A percentile compares a stretch with the other conserved stretches of the same genome.
Evolutionary conservation across 2,797 vertebrate genomes (phyloP).

Genomic region (Onychomys torridus): DNA sequence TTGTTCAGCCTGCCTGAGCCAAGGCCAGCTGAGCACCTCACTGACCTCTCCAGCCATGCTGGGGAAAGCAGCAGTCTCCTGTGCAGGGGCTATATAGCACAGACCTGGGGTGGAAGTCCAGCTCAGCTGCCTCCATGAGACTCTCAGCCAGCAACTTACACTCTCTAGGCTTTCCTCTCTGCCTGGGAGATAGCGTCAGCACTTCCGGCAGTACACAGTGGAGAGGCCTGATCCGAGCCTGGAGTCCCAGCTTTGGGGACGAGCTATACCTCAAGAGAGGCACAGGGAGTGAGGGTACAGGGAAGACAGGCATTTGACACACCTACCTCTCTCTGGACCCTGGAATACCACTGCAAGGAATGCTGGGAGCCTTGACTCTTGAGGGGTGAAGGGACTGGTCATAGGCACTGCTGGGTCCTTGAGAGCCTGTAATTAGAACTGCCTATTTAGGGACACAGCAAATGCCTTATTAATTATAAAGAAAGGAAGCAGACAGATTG

Average conservation of each 20-base stretch:
- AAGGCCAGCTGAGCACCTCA: neutral
- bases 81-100: neutral
- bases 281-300: neutral
- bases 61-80: fast-evolving
- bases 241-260: neutral
- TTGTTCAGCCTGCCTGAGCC: neutral
- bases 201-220: neutral
- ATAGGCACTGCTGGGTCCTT: slow-evolving; percentile 82
- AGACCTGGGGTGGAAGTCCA: neutral
- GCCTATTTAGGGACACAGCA: slow-evolving; percentile 88
- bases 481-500: slow-evolving; percentile 85
- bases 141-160: neutral
- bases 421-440: slow-evolving; percentile 86
- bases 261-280: neutral
- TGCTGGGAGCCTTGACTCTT: neutral
- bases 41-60: neutral
- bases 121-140: neutral
- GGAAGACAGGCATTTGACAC: neutral
- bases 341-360: neutral
- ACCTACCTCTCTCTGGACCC: neutral
- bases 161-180: neutral
- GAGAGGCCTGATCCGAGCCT: neutral
- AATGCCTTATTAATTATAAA: slow-evolving; percentile 90
- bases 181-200: neutral
- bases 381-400: slow-evolving; percentile 52